Percentiles rank a stretch among this genome's conserved stretches.
Evolutionary conservation across 2,888 invertebrate species (phyloP).

Genomic region (Ectropis crepuscularia): DNA sequence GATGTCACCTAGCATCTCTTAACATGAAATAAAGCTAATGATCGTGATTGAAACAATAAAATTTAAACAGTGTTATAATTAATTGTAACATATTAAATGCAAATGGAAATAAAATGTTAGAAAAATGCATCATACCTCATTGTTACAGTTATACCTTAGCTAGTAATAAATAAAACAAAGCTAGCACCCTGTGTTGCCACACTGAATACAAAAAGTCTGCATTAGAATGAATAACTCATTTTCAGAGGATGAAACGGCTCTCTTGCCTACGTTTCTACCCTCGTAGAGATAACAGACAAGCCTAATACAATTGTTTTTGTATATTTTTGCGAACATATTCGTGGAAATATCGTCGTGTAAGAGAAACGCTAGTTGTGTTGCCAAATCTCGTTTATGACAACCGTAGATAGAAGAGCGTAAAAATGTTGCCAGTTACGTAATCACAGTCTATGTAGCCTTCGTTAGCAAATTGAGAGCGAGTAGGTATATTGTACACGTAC

Average conservation of each 20-base stretch:
- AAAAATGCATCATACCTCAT: too few species aligned
- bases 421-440: background rate
- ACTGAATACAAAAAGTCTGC: conserved; percentile 52
- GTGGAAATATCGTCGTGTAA: conserved; percentile 16
- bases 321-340: conserved; percentile 19
- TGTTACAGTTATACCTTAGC: background rate
- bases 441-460: background rate
- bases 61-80: too few species aligned
- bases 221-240: conserved; percentile 60
- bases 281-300: conserved; percentile 26
- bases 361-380: conserved; percentile 16
- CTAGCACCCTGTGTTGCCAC: conserved; percentile 26
- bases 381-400: conserved; percentile 18
- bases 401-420: background rate
- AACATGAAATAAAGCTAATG: too few species aligned
- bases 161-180: conserved; percentile 21
- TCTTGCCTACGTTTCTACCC: conserved; percentile 25
- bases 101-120: background rate
- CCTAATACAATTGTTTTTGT: conserved; percentile 39
- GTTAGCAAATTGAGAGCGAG: background rate
- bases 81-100: background rate
- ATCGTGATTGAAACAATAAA: too few species aligned
- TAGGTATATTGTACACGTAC: background rate
- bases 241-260: conserved; percentile 34
- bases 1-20: too few species aligned